phyloP scores from a whole-genome alignment of 2,113 vertebrate genomes.

The Chaetura pelagica region DNA sequence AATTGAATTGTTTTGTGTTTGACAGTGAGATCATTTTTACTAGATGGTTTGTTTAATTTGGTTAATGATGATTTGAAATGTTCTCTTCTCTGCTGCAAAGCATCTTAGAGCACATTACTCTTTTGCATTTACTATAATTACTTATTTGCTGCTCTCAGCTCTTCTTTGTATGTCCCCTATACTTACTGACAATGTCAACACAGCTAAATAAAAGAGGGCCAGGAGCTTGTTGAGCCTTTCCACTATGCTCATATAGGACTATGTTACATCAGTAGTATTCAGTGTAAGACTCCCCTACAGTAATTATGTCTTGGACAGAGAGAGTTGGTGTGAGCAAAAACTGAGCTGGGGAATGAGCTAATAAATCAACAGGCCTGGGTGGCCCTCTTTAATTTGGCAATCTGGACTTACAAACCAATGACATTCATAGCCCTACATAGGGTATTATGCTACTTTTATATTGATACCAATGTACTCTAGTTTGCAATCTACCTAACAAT shows the following conservation, averaged over 20 bases:
- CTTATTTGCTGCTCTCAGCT: neutral
- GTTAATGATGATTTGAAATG: neutral
- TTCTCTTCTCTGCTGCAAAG: neutral
- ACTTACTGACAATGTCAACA: neutral
- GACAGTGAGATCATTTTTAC: neutral
- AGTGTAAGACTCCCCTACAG: neutral
- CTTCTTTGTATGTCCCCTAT: neutral
- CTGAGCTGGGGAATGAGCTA: neutral
- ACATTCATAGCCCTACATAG: neutral
- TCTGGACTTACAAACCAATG: neutral
- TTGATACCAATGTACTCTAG: neutral
- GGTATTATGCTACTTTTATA: neutral
- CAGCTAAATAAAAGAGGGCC: neutral
- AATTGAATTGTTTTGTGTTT: neutral
- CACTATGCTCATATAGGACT: neutral
- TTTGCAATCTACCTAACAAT: neutral
- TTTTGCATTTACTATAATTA: neutral
- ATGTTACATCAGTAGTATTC: neutral
- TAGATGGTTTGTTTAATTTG: neutral
- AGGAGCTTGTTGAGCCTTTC: neutral
- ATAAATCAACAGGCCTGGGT: neutral
- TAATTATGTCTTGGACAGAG: neutral
- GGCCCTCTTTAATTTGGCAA: neutral
- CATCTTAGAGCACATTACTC: accelerated
- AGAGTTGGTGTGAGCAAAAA: neutral